phyloP scores from a whole-genome alignment of 92 coral and sea anemone species.

The Phenganax marumi region DNA sequence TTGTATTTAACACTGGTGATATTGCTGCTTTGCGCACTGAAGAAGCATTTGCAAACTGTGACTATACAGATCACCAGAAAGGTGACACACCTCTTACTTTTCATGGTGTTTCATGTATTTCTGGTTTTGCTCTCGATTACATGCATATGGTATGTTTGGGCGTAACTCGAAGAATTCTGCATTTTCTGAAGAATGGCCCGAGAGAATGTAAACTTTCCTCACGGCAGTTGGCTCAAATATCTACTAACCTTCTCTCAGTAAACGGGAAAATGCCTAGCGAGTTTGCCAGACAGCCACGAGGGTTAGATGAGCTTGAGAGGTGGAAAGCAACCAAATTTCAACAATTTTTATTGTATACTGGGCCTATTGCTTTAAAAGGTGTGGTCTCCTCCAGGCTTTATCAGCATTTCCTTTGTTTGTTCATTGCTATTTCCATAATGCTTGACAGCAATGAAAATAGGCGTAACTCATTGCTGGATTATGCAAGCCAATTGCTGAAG shows the following conservation, averaged over 20 bases:
- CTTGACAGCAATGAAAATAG: not conserved
- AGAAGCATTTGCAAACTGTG: not conserved
- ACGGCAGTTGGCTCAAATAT: not conserved
- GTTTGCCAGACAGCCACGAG: constrained; percentile 9
- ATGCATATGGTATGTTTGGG: constrained; percentile 16
- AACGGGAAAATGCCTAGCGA: constrained; percentile 3
- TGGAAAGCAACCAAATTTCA: constrained; percentile 14
- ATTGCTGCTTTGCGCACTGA: not conserved
- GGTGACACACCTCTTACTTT: not conserved
- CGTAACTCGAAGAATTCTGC: not conserved
- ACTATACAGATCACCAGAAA: constrained; percentile 3
- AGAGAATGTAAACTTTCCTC: constrained; percentile 10
- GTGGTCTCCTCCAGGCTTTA: not conserved
- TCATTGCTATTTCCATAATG: not conserved
- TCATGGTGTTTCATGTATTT: not conserved
- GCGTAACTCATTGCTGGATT: not conserved
- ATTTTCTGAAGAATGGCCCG: not conserved
- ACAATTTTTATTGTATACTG: constrained; percentile 6
- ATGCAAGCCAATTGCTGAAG: not conserved
- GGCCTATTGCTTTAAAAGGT: not conserved
- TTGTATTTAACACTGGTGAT: not conserved
- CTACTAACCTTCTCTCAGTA: not conserved
- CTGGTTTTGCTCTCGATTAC: not conserved
- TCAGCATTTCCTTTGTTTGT: constrained; percentile 4
- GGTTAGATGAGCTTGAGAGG: not conserved